phyloP scores from a whole-genome alignment of 1,140 invertebrate species.

The Nylanderia fulva region DNA sequence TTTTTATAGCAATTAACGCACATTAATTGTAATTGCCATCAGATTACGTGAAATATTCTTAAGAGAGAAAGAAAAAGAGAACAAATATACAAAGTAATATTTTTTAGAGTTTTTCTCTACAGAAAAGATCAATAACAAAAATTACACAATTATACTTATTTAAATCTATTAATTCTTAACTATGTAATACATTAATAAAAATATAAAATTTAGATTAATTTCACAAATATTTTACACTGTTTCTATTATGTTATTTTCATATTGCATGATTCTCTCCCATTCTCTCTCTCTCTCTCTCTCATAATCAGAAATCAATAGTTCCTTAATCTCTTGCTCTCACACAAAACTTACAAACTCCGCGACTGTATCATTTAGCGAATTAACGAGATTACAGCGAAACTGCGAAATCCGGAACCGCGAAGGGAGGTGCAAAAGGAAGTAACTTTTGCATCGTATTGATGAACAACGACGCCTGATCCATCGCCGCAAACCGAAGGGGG shows the following conservation, averaged over 20 bases:
- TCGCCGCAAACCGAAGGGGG: slow-evolving; percentile 16
- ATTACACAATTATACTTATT: neutral
- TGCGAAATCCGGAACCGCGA: slow-evolving; percentile 9
- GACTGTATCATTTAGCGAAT: slow-evolving; percentile 26
- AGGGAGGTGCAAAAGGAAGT: slow-evolving; percentile 29
- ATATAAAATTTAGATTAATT: slow-evolving; percentile 20
- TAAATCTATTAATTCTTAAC: slow-evolving; percentile 1
- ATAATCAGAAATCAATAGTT: slow-evolving; percentile 21
- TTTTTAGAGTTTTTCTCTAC: neutral
- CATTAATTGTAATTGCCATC: slow-evolving; percentile 14
- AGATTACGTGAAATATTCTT: slow-evolving; percentile 7
- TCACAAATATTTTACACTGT: neutral
- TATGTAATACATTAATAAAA: neutral
- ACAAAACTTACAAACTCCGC: slow-evolving; percentile 21
- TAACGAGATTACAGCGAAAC: slow-evolving; percentile 35
- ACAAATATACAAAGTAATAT: too few species aligned
- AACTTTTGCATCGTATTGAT: slow-evolving; percentile 51
- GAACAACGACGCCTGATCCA: slow-evolving; percentile 37
- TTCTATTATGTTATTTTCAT: slow-evolving; percentile 7
- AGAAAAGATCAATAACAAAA: neutral
- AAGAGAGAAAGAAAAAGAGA: neutral
- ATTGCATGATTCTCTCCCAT: too few species aligned
- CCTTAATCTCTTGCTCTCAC: slow-evolving; percentile 48
- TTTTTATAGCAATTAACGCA: neutral
- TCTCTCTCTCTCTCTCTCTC: too few species aligned